Evolutionary conservation across 2,797 vertebrate species (phyloP).

Genomic region (Brachyrhaphis roseni): DNA sequence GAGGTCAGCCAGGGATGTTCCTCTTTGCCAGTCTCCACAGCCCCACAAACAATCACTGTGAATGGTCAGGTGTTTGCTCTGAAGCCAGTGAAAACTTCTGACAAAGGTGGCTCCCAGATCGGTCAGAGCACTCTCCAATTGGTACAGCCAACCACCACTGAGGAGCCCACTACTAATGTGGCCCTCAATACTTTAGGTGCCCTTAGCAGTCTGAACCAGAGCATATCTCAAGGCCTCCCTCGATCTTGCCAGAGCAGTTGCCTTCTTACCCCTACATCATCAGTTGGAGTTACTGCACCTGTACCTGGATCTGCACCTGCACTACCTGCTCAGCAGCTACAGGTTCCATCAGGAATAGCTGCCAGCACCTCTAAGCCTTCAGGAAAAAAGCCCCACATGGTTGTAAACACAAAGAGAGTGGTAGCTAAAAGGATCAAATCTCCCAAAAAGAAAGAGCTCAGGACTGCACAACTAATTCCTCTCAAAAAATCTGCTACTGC

Average conservation of each 20-base stretch:
- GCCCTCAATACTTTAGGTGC: constrained; percentile 95
- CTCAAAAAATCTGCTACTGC: constrained; percentile 45
- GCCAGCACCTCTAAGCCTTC: constrained; percentile 64
- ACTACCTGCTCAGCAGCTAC: constrained; percentile 60
- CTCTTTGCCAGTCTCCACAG: constrained; percentile 76
- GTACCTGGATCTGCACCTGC: constrained; percentile 62
- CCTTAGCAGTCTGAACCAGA: constrained; percentile 96
- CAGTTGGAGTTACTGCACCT: constrained; percentile 62
- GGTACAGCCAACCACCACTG: constrained; percentile 92
- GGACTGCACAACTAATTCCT: constrained; percentile 41
- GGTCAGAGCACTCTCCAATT: constrained; percentile 89
- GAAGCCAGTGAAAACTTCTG: constrained; percentile 91
- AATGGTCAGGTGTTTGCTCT: constrained; percentile 97
- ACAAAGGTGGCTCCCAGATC: constrained; percentile 84
- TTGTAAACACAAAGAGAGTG: constrained; percentile 80
- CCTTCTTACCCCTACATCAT: constrained; percentile 77
- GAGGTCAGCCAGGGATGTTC: constrained; percentile 76
- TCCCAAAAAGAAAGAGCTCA: constrained; percentile 77
- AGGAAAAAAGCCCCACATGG: constrained; percentile 69
- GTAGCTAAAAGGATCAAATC: constrained; percentile 81
- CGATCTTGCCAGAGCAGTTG: constrained; percentile 85
- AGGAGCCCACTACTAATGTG: constrained; percentile 94
- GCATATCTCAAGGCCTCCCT: constrained; percentile 89
- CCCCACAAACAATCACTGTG: constrained; percentile 95
- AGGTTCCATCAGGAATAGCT: constrained; percentile 52